Conservation (phyloP, 2,888 invertebrate genomes). For the Leucophenga maculata region DNA sequence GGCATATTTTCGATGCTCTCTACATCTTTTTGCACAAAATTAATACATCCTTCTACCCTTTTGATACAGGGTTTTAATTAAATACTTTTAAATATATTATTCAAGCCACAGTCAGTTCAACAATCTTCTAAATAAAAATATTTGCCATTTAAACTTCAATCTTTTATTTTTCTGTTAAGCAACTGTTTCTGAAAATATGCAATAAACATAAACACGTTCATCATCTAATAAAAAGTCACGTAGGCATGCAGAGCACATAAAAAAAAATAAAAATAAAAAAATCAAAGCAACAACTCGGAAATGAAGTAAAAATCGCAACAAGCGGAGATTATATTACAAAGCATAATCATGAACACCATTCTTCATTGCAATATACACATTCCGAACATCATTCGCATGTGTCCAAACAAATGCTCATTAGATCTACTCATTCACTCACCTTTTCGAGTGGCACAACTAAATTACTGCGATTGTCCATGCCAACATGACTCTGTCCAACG, state of each 20-base stretch:
- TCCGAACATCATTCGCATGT: neutral
- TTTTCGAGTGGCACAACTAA: slow-evolving; percentile 80
- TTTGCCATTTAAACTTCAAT: too few species aligned
- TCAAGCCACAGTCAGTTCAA: too few species aligned
- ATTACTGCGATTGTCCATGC: slow-evolving; percentile 55
- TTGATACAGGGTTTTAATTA: too few species aligned
- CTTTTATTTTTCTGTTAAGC: too few species aligned
- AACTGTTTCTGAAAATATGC: slow-evolving; percentile 23
- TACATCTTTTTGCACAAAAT: too few species aligned
- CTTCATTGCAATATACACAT: neutral
- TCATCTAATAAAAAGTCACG: slow-evolving; percentile 1
- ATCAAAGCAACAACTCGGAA: neutral
- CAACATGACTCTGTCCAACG: slow-evolving; percentile 32
- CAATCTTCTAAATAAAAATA: too few species aligned
- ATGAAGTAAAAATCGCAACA: neutral
- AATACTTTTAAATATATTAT: too few species aligned
- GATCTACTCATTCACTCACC: slow-evolving; percentile 55
- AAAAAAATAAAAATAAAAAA: too few species aligned
- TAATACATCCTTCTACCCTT: too few species aligned
- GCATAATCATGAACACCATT: neutral
- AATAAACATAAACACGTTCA: neutral
- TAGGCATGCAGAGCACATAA: neutral
- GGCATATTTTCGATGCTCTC: too few species aligned
- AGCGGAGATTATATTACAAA: neutral
- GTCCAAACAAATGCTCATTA: neutral